These are phyloP conservation scores for Paramuricea clavata DNA, from an alignment of 92 coral and sea anemone species.

Conservation along the genomic window DNA sequence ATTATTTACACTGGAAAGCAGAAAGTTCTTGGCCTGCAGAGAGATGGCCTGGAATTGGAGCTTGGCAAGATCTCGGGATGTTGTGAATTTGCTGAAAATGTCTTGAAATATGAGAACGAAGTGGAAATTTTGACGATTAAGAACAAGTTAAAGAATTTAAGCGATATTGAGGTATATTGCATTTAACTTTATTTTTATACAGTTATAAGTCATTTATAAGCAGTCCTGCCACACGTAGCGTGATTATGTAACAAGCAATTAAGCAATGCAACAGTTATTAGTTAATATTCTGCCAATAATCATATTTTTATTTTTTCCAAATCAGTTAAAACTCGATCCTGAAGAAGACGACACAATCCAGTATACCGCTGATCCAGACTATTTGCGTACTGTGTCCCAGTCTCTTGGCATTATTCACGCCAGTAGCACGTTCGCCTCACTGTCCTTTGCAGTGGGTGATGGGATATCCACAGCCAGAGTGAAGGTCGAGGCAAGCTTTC, in stretches of 20 bases:
- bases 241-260: too few species aligned
- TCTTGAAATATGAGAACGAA: conserved; percentile 90
- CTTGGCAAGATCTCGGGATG: conserved; percentile 95
- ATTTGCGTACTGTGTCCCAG: conserved; percentile 71
- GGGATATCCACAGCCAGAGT: conserved; percentile 96
- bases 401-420: conserved; percentile 88
- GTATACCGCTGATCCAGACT: conserved; percentile 79
- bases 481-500: conserved; percentile 89
- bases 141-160: conserved; percentile 81
- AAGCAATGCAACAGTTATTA: too few species aligned
- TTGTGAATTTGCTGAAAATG: conserved; percentile 97
- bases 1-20: conserved; percentile 84
- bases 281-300: neutral
- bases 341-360: conserved; percentile 97
- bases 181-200: too few species aligned
- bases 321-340: conserved; percentile 84
- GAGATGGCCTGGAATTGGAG: conserved; percentile 93
- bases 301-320: neutral
- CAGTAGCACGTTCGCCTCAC: conserved; percentile 96
- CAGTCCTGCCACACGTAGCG: too few species aligned
- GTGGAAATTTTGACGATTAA: conserved; percentile 94
- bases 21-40: conserved; percentile 93
- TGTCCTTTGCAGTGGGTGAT: conserved; percentile 96
- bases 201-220: too few species aligned
- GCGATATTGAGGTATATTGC: conserved; percentile 72